Percentiles rank a stretch among this genome's conserved stretches.
These are phyloP conservation scores for Habropoda laboriosa DNA, from an alignment of 1,140 invertebrate genomes.

Conservation along the genomic window DNA sequence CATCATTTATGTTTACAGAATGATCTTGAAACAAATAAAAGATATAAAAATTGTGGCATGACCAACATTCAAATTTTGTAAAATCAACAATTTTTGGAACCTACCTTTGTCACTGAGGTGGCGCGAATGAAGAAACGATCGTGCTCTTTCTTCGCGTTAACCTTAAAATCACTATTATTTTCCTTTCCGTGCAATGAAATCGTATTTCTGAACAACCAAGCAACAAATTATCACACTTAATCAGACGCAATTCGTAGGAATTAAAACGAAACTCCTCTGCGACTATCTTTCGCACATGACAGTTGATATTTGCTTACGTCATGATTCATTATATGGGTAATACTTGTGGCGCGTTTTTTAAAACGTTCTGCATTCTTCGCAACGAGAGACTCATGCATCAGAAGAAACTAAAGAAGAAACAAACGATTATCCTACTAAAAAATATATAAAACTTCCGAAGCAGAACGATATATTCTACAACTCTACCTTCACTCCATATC, in stretches of 20 bases:
- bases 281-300: neutral
- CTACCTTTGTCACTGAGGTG: slow-evolving; percentile 32
- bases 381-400: too few relatives aligned
- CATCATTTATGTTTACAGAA: neutral
- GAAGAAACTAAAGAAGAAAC: too few relatives aligned
- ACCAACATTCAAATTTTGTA: neutral
- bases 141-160: neutral
- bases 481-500: neutral
- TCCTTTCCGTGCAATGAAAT: neutral
- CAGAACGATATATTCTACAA: neutral
- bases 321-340: neutral
- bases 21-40: neutral
- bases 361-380: neutral
- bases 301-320: neutral
- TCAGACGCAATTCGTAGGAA: neutral
- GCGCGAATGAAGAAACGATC: neutral
- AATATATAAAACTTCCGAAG: neutral
- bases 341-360: neutral
- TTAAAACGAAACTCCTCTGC: slow-evolving; percentile 13
- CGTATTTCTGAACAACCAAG: slow-evolving; percentile 4
- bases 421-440: neutral
- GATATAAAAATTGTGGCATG: neutral
- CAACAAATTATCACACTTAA: slow-evolving; percentile 7
- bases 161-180: neutral
- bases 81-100: neutral